Percentiles rank a stretch among this genome's conserved stretches.
phyloP scores from a whole-genome alignment of 2,797 vertebrate species.

The Sebastes vulpes region DNA sequence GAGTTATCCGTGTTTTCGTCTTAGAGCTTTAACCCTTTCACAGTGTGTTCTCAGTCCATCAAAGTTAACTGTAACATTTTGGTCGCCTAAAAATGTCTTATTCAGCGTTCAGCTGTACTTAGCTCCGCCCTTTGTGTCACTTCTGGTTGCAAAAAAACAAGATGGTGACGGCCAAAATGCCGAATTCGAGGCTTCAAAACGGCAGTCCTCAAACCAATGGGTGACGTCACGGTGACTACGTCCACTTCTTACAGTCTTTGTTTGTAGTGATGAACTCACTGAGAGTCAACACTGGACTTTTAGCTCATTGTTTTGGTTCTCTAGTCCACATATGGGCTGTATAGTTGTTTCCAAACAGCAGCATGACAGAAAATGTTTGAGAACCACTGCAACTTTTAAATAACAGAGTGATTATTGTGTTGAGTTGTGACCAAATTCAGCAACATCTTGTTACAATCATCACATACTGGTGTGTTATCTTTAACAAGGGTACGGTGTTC shows the following conservation, averaged over 20 bases:
- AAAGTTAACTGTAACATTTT: no score
- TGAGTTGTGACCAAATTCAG: background rate
- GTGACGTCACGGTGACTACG: no score
- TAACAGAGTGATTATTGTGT: background rate
- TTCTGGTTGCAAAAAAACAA: no score
- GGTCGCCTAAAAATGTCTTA: no score
- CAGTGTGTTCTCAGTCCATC: no score
- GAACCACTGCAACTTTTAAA: no score
- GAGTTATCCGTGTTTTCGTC: accelerated
- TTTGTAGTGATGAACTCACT: background rate
- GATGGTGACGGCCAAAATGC: no score
- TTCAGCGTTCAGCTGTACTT: no score
- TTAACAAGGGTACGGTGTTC: background rate
- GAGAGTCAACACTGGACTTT: background rate
- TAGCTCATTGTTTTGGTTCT: background rate
- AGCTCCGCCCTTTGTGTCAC: no score
- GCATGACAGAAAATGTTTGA: no score
- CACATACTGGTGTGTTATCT: background rate
- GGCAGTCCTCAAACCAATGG: no score
- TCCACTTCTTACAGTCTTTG: background rate
- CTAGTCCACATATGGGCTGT: background rate
- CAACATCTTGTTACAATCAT: background rate
- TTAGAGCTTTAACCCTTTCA: no score
- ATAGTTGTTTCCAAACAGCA: background rate
- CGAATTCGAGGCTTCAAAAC: accelerated